Evolutionary conservation across 2,888 invertebrate species (phyloP).

Genomic region (Catocala fraxini): DNA sequence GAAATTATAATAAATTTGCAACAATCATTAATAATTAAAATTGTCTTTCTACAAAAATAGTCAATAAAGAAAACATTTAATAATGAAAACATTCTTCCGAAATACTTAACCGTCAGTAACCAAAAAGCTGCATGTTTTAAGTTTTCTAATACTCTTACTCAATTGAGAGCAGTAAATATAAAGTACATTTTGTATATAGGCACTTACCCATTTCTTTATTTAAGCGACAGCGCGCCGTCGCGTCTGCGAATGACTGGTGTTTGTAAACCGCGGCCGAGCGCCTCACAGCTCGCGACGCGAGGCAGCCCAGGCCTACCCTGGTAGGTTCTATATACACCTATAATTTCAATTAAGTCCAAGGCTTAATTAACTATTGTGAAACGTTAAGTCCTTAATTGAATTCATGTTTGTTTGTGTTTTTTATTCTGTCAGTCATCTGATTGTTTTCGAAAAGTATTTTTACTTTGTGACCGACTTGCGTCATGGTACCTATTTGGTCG

Average conservation of each 20-base stretch:
- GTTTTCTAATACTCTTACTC: no score
- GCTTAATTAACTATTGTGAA: slow-evolving; percentile 58
- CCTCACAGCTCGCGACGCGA: slow-evolving; percentile 6
- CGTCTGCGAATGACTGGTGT: slow-evolving; percentile 18
- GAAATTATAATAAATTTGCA: no score
- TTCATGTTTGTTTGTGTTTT: slow-evolving; percentile 41
- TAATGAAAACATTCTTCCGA: no score
- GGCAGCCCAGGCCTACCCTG: slow-evolving; percentile 34
- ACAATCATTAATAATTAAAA: no score
- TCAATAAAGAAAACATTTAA: no score
- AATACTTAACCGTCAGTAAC: no score
- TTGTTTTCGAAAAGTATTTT: slow-evolving; percentile 33
- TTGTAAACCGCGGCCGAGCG: slow-evolving; percentile 19
- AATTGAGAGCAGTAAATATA: no score
- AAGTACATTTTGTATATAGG: no score
- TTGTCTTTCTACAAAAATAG: no score
- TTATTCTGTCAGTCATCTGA: slow-evolving; percentile 30
- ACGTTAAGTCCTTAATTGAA: slow-evolving; percentile 48
- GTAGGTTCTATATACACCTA: slow-evolving; percentile 31
- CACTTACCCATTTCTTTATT: not conserved
- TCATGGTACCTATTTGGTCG: slow-evolving; percentile 9
- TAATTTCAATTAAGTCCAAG: slow-evolving; percentile 52
- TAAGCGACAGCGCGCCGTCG: slow-evolving; percentile 8
- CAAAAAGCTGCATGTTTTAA: no score
- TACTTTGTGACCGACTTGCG: slow-evolving; percentile 9